These are phyloP conservation scores for Tetropium fuscum DNA, from an alignment of 2,888 invertebrate species.

Conservation along the genomic window DNA sequence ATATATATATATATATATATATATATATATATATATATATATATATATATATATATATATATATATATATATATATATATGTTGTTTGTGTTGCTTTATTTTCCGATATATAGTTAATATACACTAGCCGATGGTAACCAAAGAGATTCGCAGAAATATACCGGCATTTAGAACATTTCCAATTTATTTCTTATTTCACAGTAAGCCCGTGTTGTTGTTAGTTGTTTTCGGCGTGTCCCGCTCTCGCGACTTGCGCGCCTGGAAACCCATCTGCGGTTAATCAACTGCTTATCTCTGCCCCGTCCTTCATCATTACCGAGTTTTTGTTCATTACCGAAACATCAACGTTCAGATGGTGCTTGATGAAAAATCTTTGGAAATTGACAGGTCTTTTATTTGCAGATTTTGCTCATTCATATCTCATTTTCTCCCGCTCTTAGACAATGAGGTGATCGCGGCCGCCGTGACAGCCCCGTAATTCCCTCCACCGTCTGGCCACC, in stretches of 20 bases:
- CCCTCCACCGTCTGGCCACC: constrained; percentile 40
- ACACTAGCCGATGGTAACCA: too few relatives aligned
- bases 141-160: constrained; percentile 8
- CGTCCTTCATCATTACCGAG: constrained; percentile 64
- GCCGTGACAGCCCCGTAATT: constrained; percentile 63
- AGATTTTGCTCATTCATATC: constrained; percentile 66
- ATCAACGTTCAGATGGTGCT: constrained; percentile 64
- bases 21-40: too few relatives aligned
- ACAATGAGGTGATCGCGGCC: constrained; percentile 47
- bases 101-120: too few relatives aligned
- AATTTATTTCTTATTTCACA: constrained; percentile 23
- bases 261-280: constrained; percentile 62
- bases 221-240: constrained; percentile 12
- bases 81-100: too few relatives aligned
- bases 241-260: constrained; percentile 18
- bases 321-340: constrained; percentile 66
- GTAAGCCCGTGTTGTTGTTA: constrained; percentile 8
- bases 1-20: too few relatives aligned
- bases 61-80: too few relatives aligned
- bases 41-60: too few relatives aligned
- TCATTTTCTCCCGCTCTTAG: constrained; percentile 64
- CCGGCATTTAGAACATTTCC: constrained; percentile 5
- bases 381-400: constrained; percentile 67
- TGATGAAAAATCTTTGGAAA: constrained; percentile 67
- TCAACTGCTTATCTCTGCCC: constrained; percentile 60